A percentile compares a stretch with the other conserved stretches of the same genome.
phyloP scores from a whole-genome alignment of 1,140 invertebrate species.

The Papilio polyxenes region DNA sequence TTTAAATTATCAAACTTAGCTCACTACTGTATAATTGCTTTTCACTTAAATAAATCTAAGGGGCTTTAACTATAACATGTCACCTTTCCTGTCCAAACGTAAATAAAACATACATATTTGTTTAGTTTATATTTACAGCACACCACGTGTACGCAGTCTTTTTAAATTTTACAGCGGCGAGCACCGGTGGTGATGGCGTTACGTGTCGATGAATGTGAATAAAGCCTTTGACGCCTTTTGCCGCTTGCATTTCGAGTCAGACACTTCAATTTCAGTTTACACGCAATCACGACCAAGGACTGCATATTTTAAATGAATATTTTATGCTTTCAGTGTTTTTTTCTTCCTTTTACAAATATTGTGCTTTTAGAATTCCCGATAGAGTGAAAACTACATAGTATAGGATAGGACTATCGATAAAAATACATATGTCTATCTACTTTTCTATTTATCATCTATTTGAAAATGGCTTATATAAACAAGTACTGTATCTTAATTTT shows the following conservation, averaged over 20 bases:
- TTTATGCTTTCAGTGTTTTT: conserved; percentile 19
- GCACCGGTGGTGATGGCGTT: conserved; percentile 54
- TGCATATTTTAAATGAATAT: conserved; percentile 38
- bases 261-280: conserved; percentile 74
- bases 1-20: conserved; percentile 53
- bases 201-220: conserved; percentile 75
- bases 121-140: conserved; percentile 44
- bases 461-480: too few species aligned
- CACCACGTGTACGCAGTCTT: conserved; percentile 50
- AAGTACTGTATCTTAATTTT: too few species aligned
- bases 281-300: conserved; percentile 60
- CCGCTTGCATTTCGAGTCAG: conserved; percentile 69
- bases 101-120: conserved; percentile 20
- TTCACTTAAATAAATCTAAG: conserved; percentile 31
- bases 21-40: conserved; percentile 41
- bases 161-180: conserved; percentile 55
- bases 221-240: conserved; percentile 77
- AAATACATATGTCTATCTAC: neutral
- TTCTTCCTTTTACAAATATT: conserved; percentile 6
- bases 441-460: neutral
- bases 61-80: neutral
- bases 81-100: conserved; percentile 3
- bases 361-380: neutral
- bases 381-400: neutral
- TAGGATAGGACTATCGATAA: neutral